Percentiles rank a stretch among this genome's conserved stretches.
Conservation (phyloP, 2,888 invertebrate genomes). For the Cancer borealis region DNA sequence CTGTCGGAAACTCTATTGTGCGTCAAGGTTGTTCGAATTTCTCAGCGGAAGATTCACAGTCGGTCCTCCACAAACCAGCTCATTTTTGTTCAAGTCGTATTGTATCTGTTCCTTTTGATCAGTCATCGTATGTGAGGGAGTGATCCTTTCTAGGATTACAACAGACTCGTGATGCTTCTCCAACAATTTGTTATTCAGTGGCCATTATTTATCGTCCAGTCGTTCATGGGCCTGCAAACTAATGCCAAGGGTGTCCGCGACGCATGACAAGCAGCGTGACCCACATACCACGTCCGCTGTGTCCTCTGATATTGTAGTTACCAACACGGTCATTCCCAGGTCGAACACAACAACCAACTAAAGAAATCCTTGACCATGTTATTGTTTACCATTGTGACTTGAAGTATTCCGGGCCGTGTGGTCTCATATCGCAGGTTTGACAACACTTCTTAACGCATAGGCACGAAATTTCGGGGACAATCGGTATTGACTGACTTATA, state of each 20-base stretch:
- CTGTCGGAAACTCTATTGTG: background rate
- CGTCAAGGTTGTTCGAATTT: background rate
- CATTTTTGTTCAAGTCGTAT: background rate
- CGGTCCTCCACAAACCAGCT: background rate
- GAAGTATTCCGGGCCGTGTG: background rate
- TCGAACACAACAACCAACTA: background rate
- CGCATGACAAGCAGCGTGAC: conserved; percentile 25
- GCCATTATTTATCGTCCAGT: background rate
- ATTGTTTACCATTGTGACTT: background rate
- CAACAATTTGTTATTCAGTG: background rate
- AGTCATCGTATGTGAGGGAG: background rate
- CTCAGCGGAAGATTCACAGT: background rate
- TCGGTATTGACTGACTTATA: background rate
- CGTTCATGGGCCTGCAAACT: background rate
- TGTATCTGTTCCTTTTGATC: background rate
- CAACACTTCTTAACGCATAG: background rate
- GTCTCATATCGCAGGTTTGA: background rate
- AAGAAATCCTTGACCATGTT: background rate
- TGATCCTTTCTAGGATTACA: background rate
- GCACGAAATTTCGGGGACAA: background rate
- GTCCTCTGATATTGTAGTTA: background rate
- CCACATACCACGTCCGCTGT: background rate
- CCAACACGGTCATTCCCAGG: background rate
- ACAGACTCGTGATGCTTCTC: background rate
- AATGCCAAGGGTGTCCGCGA: background rate